Evolutionary conservation across 2,113 vertebrate genomes (phyloP).

Genomic region (Gavialis gangeticus): DNA sequence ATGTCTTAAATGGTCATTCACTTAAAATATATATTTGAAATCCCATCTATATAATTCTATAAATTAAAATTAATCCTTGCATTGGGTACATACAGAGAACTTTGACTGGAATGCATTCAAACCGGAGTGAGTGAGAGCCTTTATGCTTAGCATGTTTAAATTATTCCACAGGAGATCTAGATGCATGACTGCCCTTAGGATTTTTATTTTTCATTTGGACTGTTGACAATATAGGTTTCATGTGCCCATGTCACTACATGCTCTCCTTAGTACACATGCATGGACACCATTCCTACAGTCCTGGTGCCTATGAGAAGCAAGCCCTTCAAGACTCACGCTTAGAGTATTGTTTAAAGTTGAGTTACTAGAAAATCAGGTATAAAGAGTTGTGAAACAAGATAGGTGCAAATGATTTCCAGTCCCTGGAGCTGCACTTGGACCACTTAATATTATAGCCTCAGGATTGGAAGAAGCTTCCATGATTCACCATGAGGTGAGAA

Average conservation of each 20-base stretch:
- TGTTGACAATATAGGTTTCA: background rate
- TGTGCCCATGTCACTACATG: background rate
- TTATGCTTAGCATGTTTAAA: background rate
- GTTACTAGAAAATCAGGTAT: background rate
- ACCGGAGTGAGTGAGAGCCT: background rate
- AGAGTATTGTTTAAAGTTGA: background rate
- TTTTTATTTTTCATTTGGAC: background rate
- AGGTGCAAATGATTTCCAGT: background rate
- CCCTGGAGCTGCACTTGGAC: background rate
- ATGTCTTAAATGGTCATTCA: background rate
- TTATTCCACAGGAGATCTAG: background rate
- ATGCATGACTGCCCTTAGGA: background rate
- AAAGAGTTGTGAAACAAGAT: background rate
- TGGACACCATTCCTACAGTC: background rate
- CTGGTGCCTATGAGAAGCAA: background rate
- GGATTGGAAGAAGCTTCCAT: background rate
- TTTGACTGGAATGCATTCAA: background rate
- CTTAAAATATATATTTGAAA: background rate
- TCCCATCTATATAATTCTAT: background rate
- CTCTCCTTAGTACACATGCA: fast-evolving
- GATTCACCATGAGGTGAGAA: no score
- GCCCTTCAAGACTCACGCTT: background rate
- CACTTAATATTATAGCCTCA: background rate
- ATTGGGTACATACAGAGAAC: background rate
- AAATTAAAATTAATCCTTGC: background rate